These are phyloP conservation scores for Narcine bancroftii DNA, from an alignment of 2,113 vertebrate genomes.

Conservation along the genomic window DNA sequence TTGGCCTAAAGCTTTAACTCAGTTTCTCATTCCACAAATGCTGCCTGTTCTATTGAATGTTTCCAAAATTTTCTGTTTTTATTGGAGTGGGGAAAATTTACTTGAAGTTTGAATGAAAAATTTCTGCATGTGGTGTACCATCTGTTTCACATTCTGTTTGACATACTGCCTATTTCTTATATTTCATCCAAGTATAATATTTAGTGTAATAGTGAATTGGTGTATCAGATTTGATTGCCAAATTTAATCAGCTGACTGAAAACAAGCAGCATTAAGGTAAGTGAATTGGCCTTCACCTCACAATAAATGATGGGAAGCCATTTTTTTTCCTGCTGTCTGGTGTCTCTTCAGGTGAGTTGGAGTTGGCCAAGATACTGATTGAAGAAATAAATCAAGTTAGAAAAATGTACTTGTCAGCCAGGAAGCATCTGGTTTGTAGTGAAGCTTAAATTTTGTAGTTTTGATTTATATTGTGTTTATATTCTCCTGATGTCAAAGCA, in stretches of 20 bases:
- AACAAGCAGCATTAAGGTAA: not conserved
- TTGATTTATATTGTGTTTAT: conserved; percentile 8
- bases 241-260: not conserved
- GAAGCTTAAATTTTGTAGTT: not conserved
- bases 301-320: no score
- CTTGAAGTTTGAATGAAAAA: not conserved
- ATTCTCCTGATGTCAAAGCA: not conserved
- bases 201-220: not conserved
- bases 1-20: no score
- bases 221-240: not conserved
- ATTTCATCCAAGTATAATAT: not conserved
- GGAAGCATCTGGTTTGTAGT: not conserved
- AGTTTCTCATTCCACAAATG: no score
- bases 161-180: not conserved
- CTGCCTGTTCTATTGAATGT: no score
- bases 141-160: not conserved
- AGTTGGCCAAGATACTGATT: not conserved
- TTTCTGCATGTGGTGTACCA: not conserved
- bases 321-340: no score
- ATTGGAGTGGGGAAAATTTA: not conserved
- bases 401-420: not conserved
- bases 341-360: no score
- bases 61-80: no score
- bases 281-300: not conserved
- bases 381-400: not conserved